Percentiles rank a stretch among this genome's conserved stretches.
These are phyloP conservation scores for Aplysia californica DNA, from an alignment of 1,140 invertebrate genomes.

Conservation along the genomic window DNA sequence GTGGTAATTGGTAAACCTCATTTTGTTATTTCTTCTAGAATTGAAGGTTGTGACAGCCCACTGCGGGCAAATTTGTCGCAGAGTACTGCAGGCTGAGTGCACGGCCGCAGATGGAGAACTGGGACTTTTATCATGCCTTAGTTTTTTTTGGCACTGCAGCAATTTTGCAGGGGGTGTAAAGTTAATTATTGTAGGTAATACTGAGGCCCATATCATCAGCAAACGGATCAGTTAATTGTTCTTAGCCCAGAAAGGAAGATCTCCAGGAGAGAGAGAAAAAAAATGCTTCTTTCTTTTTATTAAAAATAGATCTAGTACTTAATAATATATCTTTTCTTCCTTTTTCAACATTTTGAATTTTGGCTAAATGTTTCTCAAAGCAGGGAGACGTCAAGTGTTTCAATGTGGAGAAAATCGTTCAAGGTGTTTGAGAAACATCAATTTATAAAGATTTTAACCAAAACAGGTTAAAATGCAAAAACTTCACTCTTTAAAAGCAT, in stretches of 20 bases:
- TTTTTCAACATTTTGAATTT: too few species aligned
- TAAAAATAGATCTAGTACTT: not conserved
- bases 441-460: too few species aligned
- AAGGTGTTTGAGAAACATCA: too few species aligned
- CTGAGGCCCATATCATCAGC: not conserved
- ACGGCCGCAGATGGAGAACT: slow-evolving; percentile 50
- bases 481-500: too few species aligned
- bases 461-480: too few species aligned
- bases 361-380: too few species aligned
- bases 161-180: slow-evolving; percentile 69
- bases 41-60: slow-evolving; percentile 59
- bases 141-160: slow-evolving; percentile 65
- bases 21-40: too few species aligned
- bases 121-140: slow-evolving; percentile 69
- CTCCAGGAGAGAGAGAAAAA: not conserved
- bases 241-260: not conserved
- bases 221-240: not conserved
- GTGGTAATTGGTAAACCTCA: too few species aligned
- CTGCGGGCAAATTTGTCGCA: slow-evolving; percentile 53
- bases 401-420: too few species aligned
- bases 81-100: slow-evolving; percentile 56
- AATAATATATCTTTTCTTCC: slow-evolving; percentile 58
- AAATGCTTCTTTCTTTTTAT: not conserved
- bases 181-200: slow-evolving; percentile 55
- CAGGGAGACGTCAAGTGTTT: too few species aligned